Conservation (phyloP, 1,140 invertebrate genomes). For the Neoseiulus cucumeris region DNA sequence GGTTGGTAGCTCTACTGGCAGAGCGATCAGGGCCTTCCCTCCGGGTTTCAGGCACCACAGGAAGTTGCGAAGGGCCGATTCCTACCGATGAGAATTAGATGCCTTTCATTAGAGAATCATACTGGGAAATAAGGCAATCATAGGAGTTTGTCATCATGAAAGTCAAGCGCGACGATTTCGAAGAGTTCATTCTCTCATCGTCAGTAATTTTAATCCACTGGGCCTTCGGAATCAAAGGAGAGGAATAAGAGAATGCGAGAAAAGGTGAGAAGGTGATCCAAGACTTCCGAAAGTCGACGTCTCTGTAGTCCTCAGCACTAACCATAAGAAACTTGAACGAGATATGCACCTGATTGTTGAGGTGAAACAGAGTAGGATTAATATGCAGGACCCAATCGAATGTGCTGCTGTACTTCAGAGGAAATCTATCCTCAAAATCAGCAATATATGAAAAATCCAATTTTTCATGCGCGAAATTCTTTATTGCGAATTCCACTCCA, state of each 20-base stretch:
- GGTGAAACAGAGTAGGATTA: not conserved
- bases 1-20: not conserved
- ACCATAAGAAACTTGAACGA: not conserved
- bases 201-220: too few species aligned
- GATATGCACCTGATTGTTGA: conserved; percentile 1
- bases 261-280: too few species aligned
- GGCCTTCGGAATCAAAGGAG: too few species aligned
- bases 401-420: not conserved
- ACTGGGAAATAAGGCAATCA: too few species aligned
- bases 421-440: not conserved
- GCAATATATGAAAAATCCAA: not conserved
- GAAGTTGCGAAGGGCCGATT: not conserved
- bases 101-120: too few species aligned
- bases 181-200: too few species aligned
- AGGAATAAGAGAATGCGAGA: too few species aligned
- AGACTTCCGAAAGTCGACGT: too few species aligned
- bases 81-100: too few species aligned
- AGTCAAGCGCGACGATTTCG: too few species aligned
- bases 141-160: too few species aligned
- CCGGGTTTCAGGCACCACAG: not conserved
- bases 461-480: not conserved
- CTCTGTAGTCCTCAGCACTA: too few species aligned
- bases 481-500: not conserved
- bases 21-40: not conserved
- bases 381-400: conserved; percentile 1